These are phyloP conservation scores for Sula dactylatra DNA, from an alignment of 2,113 vertebrate genomes.

Conservation along the genomic window DNA sequence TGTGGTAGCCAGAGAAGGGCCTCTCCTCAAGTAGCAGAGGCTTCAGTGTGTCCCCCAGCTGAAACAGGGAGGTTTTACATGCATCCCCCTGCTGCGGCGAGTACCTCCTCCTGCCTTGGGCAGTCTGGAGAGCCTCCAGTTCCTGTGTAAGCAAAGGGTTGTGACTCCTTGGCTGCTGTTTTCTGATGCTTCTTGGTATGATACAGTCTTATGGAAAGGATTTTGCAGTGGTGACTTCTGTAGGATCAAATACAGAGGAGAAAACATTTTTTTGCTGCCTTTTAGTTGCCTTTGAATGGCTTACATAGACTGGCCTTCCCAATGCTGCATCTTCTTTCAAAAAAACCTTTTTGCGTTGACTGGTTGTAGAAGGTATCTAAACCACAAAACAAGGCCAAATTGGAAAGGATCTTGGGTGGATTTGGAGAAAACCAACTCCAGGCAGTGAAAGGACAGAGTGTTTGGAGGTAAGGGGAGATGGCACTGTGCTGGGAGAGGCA, in stretches of 20 bases:
- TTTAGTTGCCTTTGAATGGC: neutral
- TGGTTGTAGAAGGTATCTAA: neutral
- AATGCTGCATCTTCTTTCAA: neutral
- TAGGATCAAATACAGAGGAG: neutral
- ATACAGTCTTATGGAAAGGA: neutral
- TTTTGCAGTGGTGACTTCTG: neutral
- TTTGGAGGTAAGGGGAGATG: neutral
- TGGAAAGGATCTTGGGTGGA: neutral
- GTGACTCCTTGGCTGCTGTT: neutral
- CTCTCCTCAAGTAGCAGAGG: neutral
- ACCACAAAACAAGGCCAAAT: neutral
- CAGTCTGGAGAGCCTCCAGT: neutral
- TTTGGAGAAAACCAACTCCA: neutral
- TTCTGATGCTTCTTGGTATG: neutral
- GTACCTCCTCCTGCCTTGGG: neutral
- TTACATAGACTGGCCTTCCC: neutral
- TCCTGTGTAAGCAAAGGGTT: fast-evolving
- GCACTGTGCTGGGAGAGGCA: neutral
- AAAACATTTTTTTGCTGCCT: neutral
- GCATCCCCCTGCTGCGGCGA: fast-evolving
- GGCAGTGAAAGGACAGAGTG: neutral
- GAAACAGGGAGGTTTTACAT: neutral
- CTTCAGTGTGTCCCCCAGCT: neutral
- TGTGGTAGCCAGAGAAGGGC: neutral
- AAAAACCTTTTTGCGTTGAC: neutral